Evolutionary conservation across 1,140 invertebrate species (phyloP).

Genomic region (Sycobia sp.): DNA sequence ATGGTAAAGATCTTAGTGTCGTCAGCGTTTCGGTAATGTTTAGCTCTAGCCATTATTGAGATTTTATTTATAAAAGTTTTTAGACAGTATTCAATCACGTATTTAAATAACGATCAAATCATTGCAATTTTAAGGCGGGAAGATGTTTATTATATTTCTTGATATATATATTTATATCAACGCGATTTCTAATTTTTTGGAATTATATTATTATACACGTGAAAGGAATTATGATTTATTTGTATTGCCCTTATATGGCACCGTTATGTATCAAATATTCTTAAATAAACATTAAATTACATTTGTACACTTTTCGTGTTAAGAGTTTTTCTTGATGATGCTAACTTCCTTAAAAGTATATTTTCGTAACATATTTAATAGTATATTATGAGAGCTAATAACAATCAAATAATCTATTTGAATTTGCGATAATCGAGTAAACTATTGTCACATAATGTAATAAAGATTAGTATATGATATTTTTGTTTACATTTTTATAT

Average conservation of each 20-base stretch:
- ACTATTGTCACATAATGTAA: too few relatives aligned
- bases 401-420: too few relatives aligned
- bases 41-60: constrained; percentile 30
- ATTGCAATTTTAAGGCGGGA: constrained; percentile 8
- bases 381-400: too few relatives aligned
- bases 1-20: constrained; percentile 24
- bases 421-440: too few relatives aligned
- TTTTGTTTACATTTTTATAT: too few relatives aligned
- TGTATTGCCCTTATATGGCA: constrained; percentile 27
- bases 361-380: too few relatives aligned
- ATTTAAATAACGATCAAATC: constrained; percentile 21
- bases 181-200: constrained; percentile 25
- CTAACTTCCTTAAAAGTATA: too few relatives aligned
- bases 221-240: constrained; percentile 29
- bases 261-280: constrained; percentile 35
- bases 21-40: constrained; percentile 25
- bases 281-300: constrained; percentile 35
- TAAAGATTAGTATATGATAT: too few relatives aligned
- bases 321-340: too few relatives aligned
- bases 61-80: constrained; percentile 29
- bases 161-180: constrained; percentile 29
- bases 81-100: constrained; percentile 29
- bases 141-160: constrained; percentile 30
- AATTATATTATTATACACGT: constrained; percentile 11
- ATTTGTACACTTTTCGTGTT: constrained; percentile 18